Percentiles rank a stretch among this genome's conserved stretches.
phyloP scores from a whole-genome alignment of 2,888 invertebrate genomes.

The Amaurobius ferox region DNA sequence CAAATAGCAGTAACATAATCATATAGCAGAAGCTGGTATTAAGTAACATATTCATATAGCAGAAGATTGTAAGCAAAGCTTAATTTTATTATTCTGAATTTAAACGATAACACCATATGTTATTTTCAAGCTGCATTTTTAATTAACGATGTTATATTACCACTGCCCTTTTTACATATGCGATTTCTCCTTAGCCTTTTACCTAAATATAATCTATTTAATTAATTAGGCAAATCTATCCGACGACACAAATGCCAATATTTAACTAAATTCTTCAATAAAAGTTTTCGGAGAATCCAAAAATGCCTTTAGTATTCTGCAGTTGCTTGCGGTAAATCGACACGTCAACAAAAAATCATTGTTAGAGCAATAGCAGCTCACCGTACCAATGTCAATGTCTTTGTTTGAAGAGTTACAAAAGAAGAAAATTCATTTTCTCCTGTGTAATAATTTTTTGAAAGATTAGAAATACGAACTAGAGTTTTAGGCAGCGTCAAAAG shows the following conservation, averaged over 20 bases:
- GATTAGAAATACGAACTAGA: background rate
- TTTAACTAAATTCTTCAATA: background rate
- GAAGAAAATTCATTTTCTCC: background rate
- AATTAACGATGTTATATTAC: background rate
- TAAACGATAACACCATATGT: no score
- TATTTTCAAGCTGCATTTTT: no score
- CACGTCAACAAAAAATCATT: background rate
- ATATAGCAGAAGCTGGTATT: no score
- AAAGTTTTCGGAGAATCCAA: background rate
- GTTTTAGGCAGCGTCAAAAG: no score
- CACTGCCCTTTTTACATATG: background rate
- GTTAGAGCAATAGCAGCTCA: background rate
- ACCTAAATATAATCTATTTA: background rate
- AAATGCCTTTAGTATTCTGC: background rate
- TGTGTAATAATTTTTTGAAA: background rate
- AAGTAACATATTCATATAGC: no score
- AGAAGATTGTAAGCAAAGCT: no score
- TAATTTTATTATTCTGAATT: no score
- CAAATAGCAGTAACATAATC: no score
- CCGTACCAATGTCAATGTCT: background rate
- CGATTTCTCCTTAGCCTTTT: background rate
- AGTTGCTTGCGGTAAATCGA: background rate
- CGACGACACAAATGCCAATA: slow-evolving; percentile 1
- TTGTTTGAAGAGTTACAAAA: background rate
- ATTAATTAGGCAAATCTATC: background rate